Conservation (phyloP, 2,888 invertebrate genomes). For the Disparrhopalites patrizii region DNA sequence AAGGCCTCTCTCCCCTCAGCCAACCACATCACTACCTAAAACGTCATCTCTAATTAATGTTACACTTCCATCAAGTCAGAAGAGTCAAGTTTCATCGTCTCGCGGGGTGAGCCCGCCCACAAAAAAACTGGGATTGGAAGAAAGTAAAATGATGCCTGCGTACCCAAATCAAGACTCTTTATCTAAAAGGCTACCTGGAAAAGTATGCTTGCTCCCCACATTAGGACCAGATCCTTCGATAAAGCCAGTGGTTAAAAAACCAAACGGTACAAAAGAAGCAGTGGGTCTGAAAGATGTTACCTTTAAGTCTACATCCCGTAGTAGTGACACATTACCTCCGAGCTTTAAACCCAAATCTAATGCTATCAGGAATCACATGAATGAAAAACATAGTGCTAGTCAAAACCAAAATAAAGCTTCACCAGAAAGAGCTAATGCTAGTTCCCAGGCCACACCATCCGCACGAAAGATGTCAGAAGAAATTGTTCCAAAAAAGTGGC, state of each 20-base stretch:
- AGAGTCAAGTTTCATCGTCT: too few relatives aligned
- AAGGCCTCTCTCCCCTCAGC: not conserved
- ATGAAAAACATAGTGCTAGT: not conserved
- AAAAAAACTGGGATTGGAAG: too few relatives aligned
- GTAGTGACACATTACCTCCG: slow-evolving; percentile 6
- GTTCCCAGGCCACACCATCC: not conserved
- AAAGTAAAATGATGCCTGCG: too few relatives aligned
- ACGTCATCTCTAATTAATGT: too few relatives aligned
- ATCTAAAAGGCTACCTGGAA: too few relatives aligned
- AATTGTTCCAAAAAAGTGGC: slow-evolving; percentile 22
- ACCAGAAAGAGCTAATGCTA: not conserved
- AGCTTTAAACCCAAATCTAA: slow-evolving; percentile 21
- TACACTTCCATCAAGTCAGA: too few relatives aligned
- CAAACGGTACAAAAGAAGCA: not conserved
- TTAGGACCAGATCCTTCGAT: not conserved
- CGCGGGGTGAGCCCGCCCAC: too few relatives aligned
- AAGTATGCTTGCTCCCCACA: too few relatives aligned
- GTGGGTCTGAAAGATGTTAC: not conserved
- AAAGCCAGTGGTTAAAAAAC: too few relatives aligned
- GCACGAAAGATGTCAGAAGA: not conserved
- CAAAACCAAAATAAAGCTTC: not conserved
- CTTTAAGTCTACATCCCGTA: slow-evolving; percentile 4
- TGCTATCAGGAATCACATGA: slow-evolving; percentile 18
- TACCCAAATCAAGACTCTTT: too few relatives aligned
- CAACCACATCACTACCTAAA: too few relatives aligned